A percentile compares a stretch with the other conserved stretches of the same genome.
Conservation (phyloP, 1,140 invertebrate species). For the Heterodera carotae region DNA sequence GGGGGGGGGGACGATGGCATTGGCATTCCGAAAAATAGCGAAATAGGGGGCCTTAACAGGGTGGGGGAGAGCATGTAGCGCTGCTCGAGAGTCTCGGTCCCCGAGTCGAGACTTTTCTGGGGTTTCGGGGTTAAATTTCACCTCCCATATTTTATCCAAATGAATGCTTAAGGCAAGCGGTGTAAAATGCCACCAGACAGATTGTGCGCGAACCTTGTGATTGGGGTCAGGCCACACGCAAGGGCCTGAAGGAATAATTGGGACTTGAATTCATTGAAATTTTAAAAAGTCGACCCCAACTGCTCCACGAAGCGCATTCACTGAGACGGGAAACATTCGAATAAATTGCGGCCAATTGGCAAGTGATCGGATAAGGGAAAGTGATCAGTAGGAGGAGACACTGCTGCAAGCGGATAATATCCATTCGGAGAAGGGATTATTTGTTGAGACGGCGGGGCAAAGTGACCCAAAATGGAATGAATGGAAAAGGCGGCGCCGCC, state of each 20-base stretch:
- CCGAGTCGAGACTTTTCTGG: too few relatives aligned
- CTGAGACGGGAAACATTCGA: slow-evolving; percentile 53
- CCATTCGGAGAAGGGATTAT: neutral
- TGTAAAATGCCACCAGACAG: too few relatives aligned
- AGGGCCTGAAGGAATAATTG: slow-evolving; percentile 30
- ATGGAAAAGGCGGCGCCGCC: too few relatives aligned
- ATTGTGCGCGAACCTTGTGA: slow-evolving; percentile 42
- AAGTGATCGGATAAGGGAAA: neutral
- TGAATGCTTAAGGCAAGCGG: too few relatives aligned
- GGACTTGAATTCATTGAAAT: too few relatives aligned
- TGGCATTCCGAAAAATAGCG: slow-evolving; percentile 24
- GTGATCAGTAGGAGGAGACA: neutral
- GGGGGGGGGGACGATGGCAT: neutral
- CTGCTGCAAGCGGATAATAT: neutral
- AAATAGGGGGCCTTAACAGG: neutral
- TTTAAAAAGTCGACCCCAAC: slow-evolving; percentile 59
- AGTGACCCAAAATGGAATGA: slow-evolving; percentile 1
- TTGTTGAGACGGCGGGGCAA: neutral
- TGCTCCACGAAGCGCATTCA: slow-evolving; percentile 58
- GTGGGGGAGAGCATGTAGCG: neutral
- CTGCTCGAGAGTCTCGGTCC: too few relatives aligned
- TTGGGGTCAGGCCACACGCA: slow-evolving; percentile 60
- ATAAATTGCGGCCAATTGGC: slow-evolving; percentile 63
- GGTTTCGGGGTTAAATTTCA: too few relatives aligned
- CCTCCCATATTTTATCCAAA: too few relatives aligned